Percentiles rank a stretch among this genome's conserved stretches.
Evolutionary conservation across 2,888 invertebrate genomes (phyloP).

Genomic region (Acheta domesticus): DNA sequence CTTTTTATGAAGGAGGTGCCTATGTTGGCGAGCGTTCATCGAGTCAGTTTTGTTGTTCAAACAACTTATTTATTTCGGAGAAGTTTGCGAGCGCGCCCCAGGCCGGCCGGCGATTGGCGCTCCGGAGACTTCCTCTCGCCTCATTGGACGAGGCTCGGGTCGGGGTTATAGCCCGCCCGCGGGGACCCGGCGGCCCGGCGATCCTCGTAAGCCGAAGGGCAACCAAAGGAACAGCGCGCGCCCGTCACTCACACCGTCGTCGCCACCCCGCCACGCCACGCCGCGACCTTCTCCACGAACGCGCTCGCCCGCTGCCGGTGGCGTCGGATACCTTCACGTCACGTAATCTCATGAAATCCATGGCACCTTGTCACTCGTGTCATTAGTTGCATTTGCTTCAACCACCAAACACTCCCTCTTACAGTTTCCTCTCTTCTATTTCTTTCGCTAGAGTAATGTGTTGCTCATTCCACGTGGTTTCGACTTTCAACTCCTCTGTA

Average conservation of each 20-base stretch:
- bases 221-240: not conserved
- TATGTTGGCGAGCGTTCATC: not conserved
- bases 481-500: too few species aligned
- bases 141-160: not conserved
- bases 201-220: not conserved
- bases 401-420: too few species aligned
- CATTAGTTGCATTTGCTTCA: too few species aligned
- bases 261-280: too few species aligned
- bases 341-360: too few species aligned
- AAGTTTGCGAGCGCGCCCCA: not conserved
- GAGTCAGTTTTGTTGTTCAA: conserved; percentile 18
- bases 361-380: too few species aligned
- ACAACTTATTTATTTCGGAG: not conserved
- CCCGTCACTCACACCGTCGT: not conserved
- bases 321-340: too few species aligned
- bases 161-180: not conserved
- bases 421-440: too few species aligned
- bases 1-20: conserved; percentile 4
- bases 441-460: too few species aligned
- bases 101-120: not conserved
- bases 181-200: not conserved
- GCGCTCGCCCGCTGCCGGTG: too few species aligned
- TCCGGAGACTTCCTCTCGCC: not conserved
- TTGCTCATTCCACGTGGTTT: too few species aligned
- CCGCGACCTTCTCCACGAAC: too few species aligned